Evolutionary conservation across 2,888 invertebrate species (phyloP).

Genomic region (Agriotes lineatus): DNA sequence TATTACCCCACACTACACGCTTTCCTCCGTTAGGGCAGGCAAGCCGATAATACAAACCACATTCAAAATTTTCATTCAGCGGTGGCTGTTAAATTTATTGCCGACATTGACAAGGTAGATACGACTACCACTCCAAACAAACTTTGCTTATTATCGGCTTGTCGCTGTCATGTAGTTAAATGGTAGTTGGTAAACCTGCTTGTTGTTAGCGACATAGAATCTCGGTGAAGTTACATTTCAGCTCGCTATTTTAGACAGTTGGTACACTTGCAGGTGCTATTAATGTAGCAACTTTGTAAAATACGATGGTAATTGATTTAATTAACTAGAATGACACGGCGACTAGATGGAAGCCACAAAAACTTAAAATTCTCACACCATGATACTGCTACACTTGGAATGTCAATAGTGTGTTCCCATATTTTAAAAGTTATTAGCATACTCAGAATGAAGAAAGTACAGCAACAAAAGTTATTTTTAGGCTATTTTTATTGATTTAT

Average conservation of each 20-base stretch:
- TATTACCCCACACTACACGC: slow-evolving; percentile 18
- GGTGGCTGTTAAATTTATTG: slow-evolving; percentile 21
- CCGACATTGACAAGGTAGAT: slow-evolving; percentile 17
- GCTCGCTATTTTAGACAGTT: slow-evolving; percentile 26
- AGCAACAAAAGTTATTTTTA: too few species aligned
- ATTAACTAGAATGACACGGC: slow-evolving; percentile 12
- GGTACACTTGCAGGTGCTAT: slow-evolving; percentile 28
- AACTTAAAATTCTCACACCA: too few species aligned
- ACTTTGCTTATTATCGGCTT: slow-evolving; percentile 30
- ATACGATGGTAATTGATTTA: slow-evolving; percentile 19
- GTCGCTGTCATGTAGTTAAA: slow-evolving; percentile 14
- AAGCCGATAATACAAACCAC: slow-evolving; percentile 23
- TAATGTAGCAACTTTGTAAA: slow-evolving; percentile 28
- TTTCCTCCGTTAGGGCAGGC: slow-evolving; percentile 13
- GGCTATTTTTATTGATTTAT: too few species aligned
- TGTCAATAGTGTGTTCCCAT: too few species aligned
- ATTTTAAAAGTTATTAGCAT: too few species aligned
- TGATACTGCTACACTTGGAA: too few species aligned
- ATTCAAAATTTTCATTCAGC: slow-evolving; percentile 23
- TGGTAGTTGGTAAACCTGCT: slow-evolving; percentile 11
- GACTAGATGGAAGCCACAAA: too few species aligned
- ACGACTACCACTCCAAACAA: slow-evolving; percentile 23
- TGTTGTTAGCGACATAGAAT: slow-evolving; percentile 17
- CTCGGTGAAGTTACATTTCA: slow-evolving; percentile 9
- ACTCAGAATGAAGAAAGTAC: too few species aligned